phyloP scores from a whole-genome alignment of 2,888 invertebrate species.

The Himalopsyche japonica region DNA sequence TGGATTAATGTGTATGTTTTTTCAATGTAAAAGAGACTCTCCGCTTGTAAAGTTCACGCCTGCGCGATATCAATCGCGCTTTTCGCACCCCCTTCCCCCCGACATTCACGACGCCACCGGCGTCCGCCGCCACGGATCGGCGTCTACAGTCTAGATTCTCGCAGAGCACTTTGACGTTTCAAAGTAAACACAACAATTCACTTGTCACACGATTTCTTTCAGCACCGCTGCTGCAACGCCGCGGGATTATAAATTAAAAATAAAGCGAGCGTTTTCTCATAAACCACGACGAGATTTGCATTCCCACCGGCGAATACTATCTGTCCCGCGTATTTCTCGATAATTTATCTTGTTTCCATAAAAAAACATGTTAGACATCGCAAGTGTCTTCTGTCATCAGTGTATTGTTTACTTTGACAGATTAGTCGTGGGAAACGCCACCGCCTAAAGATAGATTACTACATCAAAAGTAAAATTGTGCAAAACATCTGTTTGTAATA shows the following conservation, averaged over 20 bases:
- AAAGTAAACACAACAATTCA: slow-evolving; percentile 44
- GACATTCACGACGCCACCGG: slow-evolving; percentile 50
- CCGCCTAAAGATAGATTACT: not conserved
- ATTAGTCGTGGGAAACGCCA: not conserved
- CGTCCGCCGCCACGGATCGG: slow-evolving; percentile 50
- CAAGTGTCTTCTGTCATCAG: slow-evolving; percentile 10
- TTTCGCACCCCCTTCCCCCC: slow-evolving; percentile 44
- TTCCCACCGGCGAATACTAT: not conserved
- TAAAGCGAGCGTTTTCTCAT: not conserved
- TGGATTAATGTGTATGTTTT: not conserved
- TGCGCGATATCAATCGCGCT: not conserved
- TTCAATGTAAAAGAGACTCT: not conserved
- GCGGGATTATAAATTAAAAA: not conserved
- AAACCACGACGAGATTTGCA: not conserved
- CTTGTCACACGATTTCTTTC: not conserved
- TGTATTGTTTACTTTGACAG: slow-evolving; percentile 19
- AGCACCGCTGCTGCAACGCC: not conserved
- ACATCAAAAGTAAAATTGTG: not conserved
- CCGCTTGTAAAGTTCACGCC: not conserved
- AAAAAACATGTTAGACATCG: not conserved
- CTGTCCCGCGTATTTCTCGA: not conserved
- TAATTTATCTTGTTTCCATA: not conserved
- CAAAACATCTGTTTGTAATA: not conserved
- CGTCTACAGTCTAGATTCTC: slow-evolving; percentile 41
- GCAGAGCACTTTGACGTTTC: slow-evolving; percentile 50